A percentile compares a stretch with the other conserved stretches of the same genome.
phyloP scores from a whole-genome alignment of 1,140 invertebrate genomes.

The Lucilia cuprina region DNA sequence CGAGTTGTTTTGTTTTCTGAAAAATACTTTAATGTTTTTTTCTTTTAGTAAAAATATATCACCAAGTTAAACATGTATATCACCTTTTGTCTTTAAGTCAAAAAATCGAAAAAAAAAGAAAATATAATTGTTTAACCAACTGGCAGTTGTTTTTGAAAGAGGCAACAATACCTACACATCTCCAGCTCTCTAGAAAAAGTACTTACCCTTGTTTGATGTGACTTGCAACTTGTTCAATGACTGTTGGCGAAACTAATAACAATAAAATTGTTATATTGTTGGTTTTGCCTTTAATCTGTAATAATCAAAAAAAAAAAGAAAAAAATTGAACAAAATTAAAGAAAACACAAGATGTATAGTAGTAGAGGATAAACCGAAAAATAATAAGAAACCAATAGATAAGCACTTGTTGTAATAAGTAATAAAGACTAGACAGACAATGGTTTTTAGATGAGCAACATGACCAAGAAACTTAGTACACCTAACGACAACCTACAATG shows the following conservation, averaged over 20 bases:
- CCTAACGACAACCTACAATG: no score
- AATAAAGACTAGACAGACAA: neutral
- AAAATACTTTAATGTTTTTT: neutral
- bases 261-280: slow-evolving; percentile 63
- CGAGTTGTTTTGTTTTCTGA: neutral
- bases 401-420: neutral
- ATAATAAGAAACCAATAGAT: neutral
- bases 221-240: slow-evolving; percentile 55
- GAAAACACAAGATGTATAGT: neutral
- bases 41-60: neutral
- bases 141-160: neutral
- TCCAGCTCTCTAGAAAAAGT: neutral
- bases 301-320: no score
- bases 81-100: neutral
- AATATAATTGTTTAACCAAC: neutral
- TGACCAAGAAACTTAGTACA: neutral
- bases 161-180: neutral
- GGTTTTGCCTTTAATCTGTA: slow-evolving; percentile 61
- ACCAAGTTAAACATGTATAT: neutral
- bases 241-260: slow-evolving; percentile 61
- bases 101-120: neutral
- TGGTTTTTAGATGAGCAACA: neutral
- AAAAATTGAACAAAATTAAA: slow-evolving; percentile 37
- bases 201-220: slow-evolving; percentile 58
- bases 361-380: no score